Evolutionary conservation across 1,140 invertebrate species (phyloP).

Genomic region (Drosophila obscura): DNA sequence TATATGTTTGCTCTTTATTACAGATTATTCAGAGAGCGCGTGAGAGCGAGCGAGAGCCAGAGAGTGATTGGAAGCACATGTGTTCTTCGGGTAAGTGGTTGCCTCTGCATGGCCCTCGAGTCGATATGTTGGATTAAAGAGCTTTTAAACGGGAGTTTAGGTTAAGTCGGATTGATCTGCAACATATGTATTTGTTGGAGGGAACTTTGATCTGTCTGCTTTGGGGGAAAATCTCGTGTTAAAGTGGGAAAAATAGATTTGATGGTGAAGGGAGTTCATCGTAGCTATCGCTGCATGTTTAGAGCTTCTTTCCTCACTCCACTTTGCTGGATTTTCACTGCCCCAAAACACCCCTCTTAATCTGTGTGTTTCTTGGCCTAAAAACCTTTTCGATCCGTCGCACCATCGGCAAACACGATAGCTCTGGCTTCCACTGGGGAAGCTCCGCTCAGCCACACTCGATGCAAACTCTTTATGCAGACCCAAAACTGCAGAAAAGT

Average conservation of each 20-base stretch:
- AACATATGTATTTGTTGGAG: conserved; percentile 16
- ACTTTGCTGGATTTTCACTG: background rate
- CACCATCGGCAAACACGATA: conserved; percentile 34
- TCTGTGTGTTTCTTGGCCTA: conserved; percentile 3
- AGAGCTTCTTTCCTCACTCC: background rate
- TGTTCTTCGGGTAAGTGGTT: conserved; percentile 57
- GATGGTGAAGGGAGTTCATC: too few relatives aligned
- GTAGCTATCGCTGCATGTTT: background rate
- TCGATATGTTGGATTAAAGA: conserved; percentile 24
- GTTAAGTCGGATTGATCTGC: conserved; percentile 26
- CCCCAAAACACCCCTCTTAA: conserved; percentile 9
- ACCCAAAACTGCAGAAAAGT: conserved; percentile 16
- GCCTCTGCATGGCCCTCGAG: conserved; percentile 8
- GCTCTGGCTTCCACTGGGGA: conserved; percentile 15
- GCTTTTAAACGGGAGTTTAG: conserved; percentile 36
- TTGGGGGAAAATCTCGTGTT: too few relatives aligned
- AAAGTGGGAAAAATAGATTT: background rate
- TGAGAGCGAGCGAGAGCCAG: conserved; percentile 37
- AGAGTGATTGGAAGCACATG: conserved; percentile 66
- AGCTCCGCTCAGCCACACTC: conserved; percentile 1
- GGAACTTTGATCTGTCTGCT: conserved; percentile 13
- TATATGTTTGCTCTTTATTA: conserved; percentile 76
- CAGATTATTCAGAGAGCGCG: conserved; percentile 56
- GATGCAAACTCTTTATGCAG: conserved; percentile 25
- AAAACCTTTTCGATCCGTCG: conserved; percentile 35